Evolutionary conservation across 1,140 invertebrate genomes (phyloP).

Genomic region (Lasioglossum baleicum): DNA sequence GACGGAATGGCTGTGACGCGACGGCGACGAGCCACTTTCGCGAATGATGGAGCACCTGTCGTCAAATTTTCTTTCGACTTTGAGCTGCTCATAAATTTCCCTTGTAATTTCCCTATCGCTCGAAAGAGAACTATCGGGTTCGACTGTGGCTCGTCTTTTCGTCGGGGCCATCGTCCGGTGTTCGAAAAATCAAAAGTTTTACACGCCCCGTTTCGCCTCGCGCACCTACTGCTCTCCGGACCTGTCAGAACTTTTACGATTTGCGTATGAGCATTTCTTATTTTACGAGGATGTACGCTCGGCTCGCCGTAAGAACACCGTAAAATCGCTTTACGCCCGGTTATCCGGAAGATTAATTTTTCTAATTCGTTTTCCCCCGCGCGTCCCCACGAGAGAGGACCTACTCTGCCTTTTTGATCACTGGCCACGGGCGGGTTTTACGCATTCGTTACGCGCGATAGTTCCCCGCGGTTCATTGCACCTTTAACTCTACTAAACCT

Average conservation of each 20-base stretch:
- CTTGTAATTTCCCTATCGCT: not conserved
- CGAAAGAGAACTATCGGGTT: not conserved
- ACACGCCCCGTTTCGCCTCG: not conserved
- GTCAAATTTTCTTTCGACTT: not conserved
- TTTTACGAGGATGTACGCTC: not conserved
- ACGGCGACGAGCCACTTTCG: not conserved
- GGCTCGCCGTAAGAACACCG: not conserved
- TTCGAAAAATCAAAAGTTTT: constrained; percentile 10
- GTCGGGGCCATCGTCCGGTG: not conserved
- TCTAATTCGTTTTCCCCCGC: not conserved
- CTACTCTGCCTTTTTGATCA: not conserved
- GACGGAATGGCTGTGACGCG: not conserved
- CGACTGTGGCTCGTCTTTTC: not conserved
- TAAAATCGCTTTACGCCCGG: not conserved
- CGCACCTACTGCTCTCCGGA: not conserved
- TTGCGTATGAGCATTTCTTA: not conserved
- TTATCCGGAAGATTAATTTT: not conserved
- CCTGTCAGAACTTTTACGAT: not conserved
- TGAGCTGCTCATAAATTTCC: not conserved
- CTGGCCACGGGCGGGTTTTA: too few species aligned
- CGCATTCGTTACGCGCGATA: too few species aligned
- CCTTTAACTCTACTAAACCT: too few species aligned
- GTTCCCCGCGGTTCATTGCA: too few species aligned
- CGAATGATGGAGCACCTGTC: not conserved
- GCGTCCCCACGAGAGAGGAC: too few species aligned